A percentile compares a stretch with the other conserved stretches of the same genome.
phyloP scores from a whole-genome alignment of 2,888 invertebrate species.

The Hecatera dysodea region DNA sequence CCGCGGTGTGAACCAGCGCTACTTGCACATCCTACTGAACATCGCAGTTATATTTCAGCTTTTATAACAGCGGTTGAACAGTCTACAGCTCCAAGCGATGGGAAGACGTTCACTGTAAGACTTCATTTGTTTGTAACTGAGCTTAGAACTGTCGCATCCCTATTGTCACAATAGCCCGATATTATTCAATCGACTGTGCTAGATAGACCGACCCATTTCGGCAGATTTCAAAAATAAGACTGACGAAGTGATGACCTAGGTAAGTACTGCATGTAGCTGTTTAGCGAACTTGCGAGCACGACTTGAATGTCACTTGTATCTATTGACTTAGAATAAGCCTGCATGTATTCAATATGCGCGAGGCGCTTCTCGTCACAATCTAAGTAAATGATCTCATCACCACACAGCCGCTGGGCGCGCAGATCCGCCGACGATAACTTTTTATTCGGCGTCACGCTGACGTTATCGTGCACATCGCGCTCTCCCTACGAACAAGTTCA shows the following conservation, averaged over 20 bases:
- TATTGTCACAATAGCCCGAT: not conserved
- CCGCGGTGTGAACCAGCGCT: slow-evolving; percentile 5
- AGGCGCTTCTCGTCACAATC: not conserved
- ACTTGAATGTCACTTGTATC: too few species aligned
- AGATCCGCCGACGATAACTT: slow-evolving; percentile 34
- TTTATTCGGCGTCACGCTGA: slow-evolving; percentile 25
- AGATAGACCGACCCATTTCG: not conserved
- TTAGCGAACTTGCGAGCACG: too few species aligned
- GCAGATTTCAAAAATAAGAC: not conserved
- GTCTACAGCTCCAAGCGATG: not conserved
- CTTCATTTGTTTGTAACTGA: not conserved
- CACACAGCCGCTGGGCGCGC: not conserved
- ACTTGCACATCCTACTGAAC: not conserved
- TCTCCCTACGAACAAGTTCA: slow-evolving; percentile 20
- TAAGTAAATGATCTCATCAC: not conserved
- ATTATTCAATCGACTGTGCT: too few species aligned
- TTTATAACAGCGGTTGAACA: not conserved
- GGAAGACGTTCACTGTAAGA: too few species aligned
- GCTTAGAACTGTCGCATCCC: not conserved
- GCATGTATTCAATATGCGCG: too few species aligned
- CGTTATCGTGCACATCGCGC: slow-evolving; percentile 21
- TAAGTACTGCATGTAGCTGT: too few species aligned
- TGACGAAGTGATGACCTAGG: too few species aligned
- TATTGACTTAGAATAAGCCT: too few species aligned
- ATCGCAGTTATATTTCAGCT: not conserved